A percentile compares a stretch with the other conserved stretches of the same genome.
Conservation (phyloP, 1,140 invertebrate species). For the Drosophila parabipectinata region DNA sequence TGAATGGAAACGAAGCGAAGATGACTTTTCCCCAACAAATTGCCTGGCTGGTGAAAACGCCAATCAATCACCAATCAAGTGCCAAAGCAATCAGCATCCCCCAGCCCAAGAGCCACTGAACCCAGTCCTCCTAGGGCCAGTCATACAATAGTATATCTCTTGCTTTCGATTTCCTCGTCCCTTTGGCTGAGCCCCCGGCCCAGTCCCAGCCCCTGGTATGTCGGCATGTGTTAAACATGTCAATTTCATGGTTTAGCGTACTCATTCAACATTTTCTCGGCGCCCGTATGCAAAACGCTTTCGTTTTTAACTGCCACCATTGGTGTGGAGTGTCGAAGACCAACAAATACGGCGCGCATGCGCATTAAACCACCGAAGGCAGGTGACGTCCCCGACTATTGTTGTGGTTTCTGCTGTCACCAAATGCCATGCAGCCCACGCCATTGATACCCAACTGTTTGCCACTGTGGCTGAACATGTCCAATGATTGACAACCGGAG, state of each 20-base stretch:
- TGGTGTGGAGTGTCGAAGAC: slow-evolving; percentile 4
- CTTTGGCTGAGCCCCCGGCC: not conserved
- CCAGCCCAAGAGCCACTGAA: slow-evolving; percentile 51
- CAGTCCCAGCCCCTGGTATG: not conserved
- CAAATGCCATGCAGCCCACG: slow-evolving; percentile 52
- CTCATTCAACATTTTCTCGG: slow-evolving; percentile 42
- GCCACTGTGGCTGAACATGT: slow-evolving; percentile 42
- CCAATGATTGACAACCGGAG: slow-evolving; percentile 38
- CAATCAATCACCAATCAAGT: slow-evolving; percentile 78
- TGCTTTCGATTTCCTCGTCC: slow-evolving; percentile 17
- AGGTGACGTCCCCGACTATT: slow-evolving; percentile 13
- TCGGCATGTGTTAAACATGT: slow-evolving; percentile 49
- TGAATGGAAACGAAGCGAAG: slow-evolving; percentile 19
- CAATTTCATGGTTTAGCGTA: slow-evolving; percentile 62
- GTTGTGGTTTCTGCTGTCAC: slow-evolving; percentile 34
- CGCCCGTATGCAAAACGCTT: slow-evolving; percentile 65
- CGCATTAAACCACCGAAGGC: slow-evolving; percentile 33
- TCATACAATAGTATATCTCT: slow-evolving; percentile 22
- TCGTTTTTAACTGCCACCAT: slow-evolving; percentile 54
- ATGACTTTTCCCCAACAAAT: slow-evolving; percentile 50
- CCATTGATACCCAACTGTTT: slow-evolving; percentile 21
- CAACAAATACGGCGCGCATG: slow-evolving; percentile 54
- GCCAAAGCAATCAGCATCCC: slow-evolving; percentile 38
- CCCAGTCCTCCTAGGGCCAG: slow-evolving; percentile 38
- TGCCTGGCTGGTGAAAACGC: slow-evolving; percentile 68